Base-by-base conservation (phyloP, 1,140 invertebrate genomes). In the Pantala flavescens region DNA sequence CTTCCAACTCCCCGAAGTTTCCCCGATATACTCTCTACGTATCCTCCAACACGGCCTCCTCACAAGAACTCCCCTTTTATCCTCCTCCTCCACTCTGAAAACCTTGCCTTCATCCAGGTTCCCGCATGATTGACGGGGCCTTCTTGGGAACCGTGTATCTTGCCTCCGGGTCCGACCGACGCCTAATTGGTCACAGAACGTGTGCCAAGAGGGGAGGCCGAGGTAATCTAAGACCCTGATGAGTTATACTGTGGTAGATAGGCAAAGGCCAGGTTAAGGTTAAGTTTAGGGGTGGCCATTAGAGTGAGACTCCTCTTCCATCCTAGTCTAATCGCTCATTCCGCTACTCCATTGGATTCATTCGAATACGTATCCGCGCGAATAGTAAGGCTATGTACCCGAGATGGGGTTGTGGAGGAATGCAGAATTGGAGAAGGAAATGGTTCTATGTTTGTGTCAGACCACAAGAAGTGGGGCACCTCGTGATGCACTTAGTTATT, bases 181-280 rank as follows among this genome's bases (percentile, higher is more conserved):
- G 49, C 49, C 49, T 63, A 63, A 63, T 63, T 63, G 49, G 49
- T 63, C 49, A 21, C 49, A 19, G 49, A 63, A 63, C 49, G 49
- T 63, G 49, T 63, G 49, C 49, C 49, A 63, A 63, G 49, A 63
- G 14, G 49, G 49, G 49, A 16, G 3, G 49, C 14, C 5, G 49
- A 21, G 49, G 49, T 12, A 63, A 63, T 63, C 49, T 63, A 63
- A 63, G 49, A 63, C 49, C 49, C 49, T 21, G 49, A 63, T 63
- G 49, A 63, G 49, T 63, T 63, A 63, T 63, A 63, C 49, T 63
- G 49, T 63, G 49, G 49, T 63, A 21, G 49, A 63, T 63, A 63
- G 49, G 49, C 49, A 63, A 63, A 63, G 49, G 49, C 49, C 49
- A 63, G 49, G 49, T 3, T 12, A 63, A 63, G n/a, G 49, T 63